Conservation (phyloP, 2,888 invertebrate genomes). For the Spilosoma lubricipeda region DNA sequence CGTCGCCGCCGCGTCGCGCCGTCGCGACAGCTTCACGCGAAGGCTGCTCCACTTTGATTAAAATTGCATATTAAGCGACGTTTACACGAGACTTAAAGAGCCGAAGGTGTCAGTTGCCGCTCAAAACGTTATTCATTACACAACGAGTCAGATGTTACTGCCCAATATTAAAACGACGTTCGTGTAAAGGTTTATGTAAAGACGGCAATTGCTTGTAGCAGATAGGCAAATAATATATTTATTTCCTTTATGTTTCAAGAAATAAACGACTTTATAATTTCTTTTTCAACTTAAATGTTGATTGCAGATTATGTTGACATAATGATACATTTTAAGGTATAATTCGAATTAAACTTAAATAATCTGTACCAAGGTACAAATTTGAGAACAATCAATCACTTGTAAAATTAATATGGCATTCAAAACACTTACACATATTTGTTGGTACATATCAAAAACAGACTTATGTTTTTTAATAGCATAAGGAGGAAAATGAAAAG, state of each 20-base stretch:
- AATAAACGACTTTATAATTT: neutral
- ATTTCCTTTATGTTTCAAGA: neutral
- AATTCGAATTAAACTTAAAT: neutral
- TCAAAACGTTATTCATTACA: slow-evolving; percentile 44
- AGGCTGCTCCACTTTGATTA: slow-evolving; percentile 79
- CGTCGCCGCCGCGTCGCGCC: slow-evolving; percentile 63
- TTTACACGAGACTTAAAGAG: slow-evolving; percentile 52
- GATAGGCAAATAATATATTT: neutral
- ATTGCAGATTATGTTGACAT: neutral
- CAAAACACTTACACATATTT: neutral
- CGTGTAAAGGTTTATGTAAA: slow-evolving; percentile 19
- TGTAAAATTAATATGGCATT: neutral
- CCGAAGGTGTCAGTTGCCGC: slow-evolving; percentile 52
- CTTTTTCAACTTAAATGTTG: neutral
- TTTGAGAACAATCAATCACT: neutral
- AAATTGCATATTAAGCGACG: slow-evolving; percentile 72
- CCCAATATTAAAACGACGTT: slow-evolving; percentile 25
- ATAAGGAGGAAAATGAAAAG: too few relatives aligned
- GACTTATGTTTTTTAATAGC: neutral
- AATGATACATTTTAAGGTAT: neutral
- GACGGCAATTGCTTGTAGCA: slow-evolving; percentile 11
- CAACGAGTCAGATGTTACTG: slow-evolving; percentile 35
- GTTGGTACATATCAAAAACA: neutral
- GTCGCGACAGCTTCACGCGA: slow-evolving; percentile 78
- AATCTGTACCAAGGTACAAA: neutral